Evolutionary conservation across 2,113 vertebrate genomes (phyloP), one percentile per base, ranked within the genome.

Genomic region (Girardinichthys multiradiatus): DNA sequence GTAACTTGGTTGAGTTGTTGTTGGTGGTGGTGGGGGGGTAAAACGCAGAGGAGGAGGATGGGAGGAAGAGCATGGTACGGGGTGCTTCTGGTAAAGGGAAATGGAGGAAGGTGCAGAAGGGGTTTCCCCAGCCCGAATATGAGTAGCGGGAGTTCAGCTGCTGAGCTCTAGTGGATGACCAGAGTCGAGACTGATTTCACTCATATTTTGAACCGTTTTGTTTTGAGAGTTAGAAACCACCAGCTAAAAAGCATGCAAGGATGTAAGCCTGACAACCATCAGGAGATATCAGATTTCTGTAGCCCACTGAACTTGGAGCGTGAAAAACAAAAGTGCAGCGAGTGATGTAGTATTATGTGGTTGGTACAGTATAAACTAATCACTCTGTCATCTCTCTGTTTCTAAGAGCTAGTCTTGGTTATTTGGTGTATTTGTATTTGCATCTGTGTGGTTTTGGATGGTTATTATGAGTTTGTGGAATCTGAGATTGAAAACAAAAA

Each of bases 21-120:
- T 68, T 67, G 71, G 78, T 10, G 48, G 48, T 54, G 58, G 48
- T 2, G 26, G 62, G 74, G 81, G 69, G 59, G 81, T 78, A 59
- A 74, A 63, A 4, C 13, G 54, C 51, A 64, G 79, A 63, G 67
- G 86, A 75, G 62, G 67, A 26, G 83, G 81, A 75, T 64, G 77
- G 4, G 70, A 86, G 73, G 83, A 82, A 72, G 85, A 81, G 66
- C 39, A 74, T 73, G 77, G 84, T 9, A 70, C 68, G 77, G 64
- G 66, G 79, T 60, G 72, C 77, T 93, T 93, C 90, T 92, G 80
- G 91, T 94, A 92, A 93, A 83, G 87, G 83, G 88, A 89, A 90
- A 75, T 87, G 59, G 88, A 89, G 84, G 84, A 81, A 81, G 86
- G 65, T 80, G 82, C 86, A 86, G 72, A 59, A 4, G 91, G 92